Evolutionary conservation across 2,888 invertebrate genomes (phyloP).

Genomic region (Phortica okadai): DNA sequence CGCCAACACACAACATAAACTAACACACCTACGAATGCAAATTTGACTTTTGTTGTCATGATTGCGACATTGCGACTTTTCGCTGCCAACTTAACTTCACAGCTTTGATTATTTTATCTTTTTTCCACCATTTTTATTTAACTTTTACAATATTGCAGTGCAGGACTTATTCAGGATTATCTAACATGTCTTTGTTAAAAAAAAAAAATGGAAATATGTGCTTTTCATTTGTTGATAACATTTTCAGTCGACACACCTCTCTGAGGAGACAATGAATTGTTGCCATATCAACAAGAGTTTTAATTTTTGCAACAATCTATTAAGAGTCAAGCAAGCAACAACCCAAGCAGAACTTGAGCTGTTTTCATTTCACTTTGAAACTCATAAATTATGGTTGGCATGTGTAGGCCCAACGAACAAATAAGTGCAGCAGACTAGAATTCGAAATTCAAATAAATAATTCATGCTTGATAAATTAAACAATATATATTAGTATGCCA

Average conservation of each 20-base stretch:
- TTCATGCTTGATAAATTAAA: constrained; percentile 70
- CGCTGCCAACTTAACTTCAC: no score
- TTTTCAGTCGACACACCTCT: no score
- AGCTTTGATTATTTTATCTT: constrained; percentile 5
- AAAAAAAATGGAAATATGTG: neutral
- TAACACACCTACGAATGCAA: no score
- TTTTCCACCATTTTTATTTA: neutral
- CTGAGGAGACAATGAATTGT: constrained; percentile 43
- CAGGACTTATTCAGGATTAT: no score
- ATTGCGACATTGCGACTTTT: no score
- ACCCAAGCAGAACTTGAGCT: neutral
- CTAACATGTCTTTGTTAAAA: no score
- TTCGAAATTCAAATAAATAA: constrained; percentile 60
- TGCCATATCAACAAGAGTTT: constrained; percentile 38
- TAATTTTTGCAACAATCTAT: neutral
- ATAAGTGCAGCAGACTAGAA: neutral
- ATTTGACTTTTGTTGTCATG: no score
- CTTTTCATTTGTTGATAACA: constrained; percentile 47
- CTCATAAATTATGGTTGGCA: neutral
- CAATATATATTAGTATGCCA: constrained; percentile 63
- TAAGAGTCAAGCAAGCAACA: neutral
- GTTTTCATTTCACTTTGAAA: neutral
- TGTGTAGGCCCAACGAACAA: neutral
- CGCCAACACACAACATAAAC: no score
- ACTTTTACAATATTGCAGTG: neutral